These are phyloP conservation scores for Dascyllus trimaculatus DNA, from an alignment of 2,113 vertebrate genomes.

Conservation along the genomic window DNA sequence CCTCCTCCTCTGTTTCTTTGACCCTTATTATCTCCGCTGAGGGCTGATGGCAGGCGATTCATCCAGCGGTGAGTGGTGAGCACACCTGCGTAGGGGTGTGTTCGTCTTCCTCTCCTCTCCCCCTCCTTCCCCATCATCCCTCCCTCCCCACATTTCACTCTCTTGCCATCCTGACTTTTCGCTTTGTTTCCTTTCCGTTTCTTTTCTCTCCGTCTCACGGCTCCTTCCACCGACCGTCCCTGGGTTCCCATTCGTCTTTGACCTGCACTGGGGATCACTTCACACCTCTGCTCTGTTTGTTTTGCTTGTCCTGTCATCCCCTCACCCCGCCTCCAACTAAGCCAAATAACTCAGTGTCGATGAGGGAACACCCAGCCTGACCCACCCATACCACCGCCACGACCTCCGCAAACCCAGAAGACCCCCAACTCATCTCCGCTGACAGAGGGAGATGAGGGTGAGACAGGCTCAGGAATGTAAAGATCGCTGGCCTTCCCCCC, in stretches of 20 bases:
- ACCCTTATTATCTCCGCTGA: constrained; percentile 73
- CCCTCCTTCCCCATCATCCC: constrained; percentile 12
- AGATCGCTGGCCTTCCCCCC: constrained; percentile 25
- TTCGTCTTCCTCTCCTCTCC: constrained; percentile 28
- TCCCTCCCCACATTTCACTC: constrained; percentile 58
- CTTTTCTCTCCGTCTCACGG: constrained; percentile 18
- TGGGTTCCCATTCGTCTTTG: constrained; percentile 69
- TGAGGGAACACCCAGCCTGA: constrained; percentile 60
- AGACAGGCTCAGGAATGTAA: constrained; percentile 51
- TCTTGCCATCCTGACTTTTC: constrained; percentile 23
- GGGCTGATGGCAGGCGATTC: constrained; percentile 71
- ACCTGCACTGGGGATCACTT: constrained; percentile 81
- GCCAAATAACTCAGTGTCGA: constrained; percentile 77
- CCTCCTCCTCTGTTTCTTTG: constrained; percentile 65
- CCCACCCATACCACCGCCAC: constrained; percentile 48
- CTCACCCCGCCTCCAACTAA: constrained; percentile 66
- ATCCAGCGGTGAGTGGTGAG: constrained; percentile 50
- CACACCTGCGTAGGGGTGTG: constrained; percentile 77
- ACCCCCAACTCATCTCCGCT: constrained; percentile 71
- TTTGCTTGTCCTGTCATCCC: constrained; percentile 85
- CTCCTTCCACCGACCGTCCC: constrained; percentile 27
- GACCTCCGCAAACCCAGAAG: constrained; percentile 62
- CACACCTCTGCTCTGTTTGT: constrained; percentile 87
- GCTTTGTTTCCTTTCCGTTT: constrained; percentile 24
- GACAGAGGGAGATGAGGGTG: constrained; percentile 65